A percentile compares a stretch with the other conserved stretches of the same genome.
Evolutionary conservation across 2,888 invertebrate genomes (phyloP).

Genomic region (Galerucella pusilla): DNA sequence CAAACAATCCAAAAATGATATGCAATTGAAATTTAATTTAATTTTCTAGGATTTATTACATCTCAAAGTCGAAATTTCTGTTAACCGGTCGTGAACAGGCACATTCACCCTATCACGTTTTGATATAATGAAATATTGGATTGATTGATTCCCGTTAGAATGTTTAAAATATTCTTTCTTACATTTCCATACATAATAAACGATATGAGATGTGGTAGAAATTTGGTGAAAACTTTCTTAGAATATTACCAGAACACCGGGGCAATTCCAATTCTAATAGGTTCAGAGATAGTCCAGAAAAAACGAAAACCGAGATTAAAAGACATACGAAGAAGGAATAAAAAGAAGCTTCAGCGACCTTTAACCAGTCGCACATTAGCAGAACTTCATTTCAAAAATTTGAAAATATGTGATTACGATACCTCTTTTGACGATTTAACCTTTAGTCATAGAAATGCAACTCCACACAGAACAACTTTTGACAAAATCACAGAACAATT

Average conservation of each 20-base stretch:
- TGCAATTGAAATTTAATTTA: too few species aligned
- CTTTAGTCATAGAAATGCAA: conserved; percentile 56
- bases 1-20: too few species aligned
- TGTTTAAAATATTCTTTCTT: conserved; percentile 3
- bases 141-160: neutral
- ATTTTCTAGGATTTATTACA: too few species aligned
- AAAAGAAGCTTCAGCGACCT: conserved; percentile 62
- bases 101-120: too few species aligned
- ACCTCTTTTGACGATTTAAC: conserved; percentile 65
- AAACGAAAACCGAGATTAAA: conserved; percentile 49
- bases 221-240: conserved; percentile 79
- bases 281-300: conserved; percentile 62
- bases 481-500: conserved; percentile 50
- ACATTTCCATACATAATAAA: conserved; percentile 54
- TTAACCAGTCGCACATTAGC: conserved; percentile 67
- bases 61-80: too few species aligned
- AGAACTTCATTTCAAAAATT: conserved; percentile 68
- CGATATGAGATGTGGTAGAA: conserved; percentile 82
- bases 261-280: conserved; percentile 69
- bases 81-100: too few species aligned
- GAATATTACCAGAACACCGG: conserved; percentile 85
- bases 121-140: too few species aligned
- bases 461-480: conserved; percentile 51
- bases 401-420: conserved; percentile 68
- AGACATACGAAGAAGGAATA: conserved; percentile 55